Evolutionary conservation across 2,797 vertebrate genomes (phyloP), one percentile per base, ranked within the genome.

Genomic region (Platyrinchus mystaceus): DNA sequence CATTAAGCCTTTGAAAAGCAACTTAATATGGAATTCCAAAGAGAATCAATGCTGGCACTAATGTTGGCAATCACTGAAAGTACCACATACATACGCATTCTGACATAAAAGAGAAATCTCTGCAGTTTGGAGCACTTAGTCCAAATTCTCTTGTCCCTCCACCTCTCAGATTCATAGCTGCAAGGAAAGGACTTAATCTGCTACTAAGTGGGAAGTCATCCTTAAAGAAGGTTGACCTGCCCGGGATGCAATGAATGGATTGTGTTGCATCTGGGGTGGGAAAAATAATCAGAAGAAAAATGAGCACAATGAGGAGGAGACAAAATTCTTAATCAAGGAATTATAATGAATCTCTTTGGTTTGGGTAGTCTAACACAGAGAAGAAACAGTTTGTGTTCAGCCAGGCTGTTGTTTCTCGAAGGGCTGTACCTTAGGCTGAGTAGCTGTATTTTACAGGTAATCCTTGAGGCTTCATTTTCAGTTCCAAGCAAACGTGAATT

Each of bases 241-340:
- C 43, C 1, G 3, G 36, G 62, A 62, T 66, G 28, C 7, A 24
- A 16, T 52, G 47, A 47, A 63, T 76, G 37, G 37, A 56, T 30
- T 69, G 55, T 37, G 13, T 12, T 78, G 34, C 15, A 20, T 59
- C 27, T 63, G 41, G 7, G 18, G 22, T 43, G 20, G n/a, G 15
- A 37, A 86, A 91, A 86, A 73, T 52, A 86, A 85, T 64, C 4
- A 5, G 47, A 73, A 69, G 37, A 36, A 77, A 90, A 96, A 73
- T 43, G 14, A 84, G 27, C 17, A 55, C 11, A 39, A 66, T 39
- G 28, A 69, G 28, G 14, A 66, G 9, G n/a, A 86, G 41, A 44
- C 39, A 64, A 59, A 70, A 28, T 18, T 37, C 73, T 49, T 32
- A 49, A 7, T 78, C 62, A 63, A 67, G 30, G 39, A 59, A 21